Evolutionary conservation across 2,888 invertebrate species (phyloP).

Genomic region (Tanytarsus gracilentus): DNA sequence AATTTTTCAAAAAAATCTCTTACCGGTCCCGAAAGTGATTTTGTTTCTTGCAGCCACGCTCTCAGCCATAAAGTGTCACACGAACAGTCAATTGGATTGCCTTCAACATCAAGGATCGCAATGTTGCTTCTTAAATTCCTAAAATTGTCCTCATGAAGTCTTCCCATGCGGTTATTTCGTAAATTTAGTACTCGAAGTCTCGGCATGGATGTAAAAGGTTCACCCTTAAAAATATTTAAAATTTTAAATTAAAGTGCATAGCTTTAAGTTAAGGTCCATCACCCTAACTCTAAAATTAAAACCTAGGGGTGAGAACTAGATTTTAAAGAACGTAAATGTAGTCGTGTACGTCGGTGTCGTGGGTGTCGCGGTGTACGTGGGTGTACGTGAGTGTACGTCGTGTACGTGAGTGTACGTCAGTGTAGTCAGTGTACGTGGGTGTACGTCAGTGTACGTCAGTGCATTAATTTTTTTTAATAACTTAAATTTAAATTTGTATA

Average conservation of each 20-base stretch:
- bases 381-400: no score
- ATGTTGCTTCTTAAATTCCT: conserved; percentile 69
- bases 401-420: no score
- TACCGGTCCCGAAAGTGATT: conserved; percentile 56
- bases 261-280: no score
- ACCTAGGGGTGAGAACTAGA: no score
- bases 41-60: conserved; percentile 69
- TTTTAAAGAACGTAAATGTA: no score
- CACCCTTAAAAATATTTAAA: conserved; percentile 46
- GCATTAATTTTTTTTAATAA: no score
- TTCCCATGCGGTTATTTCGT: conserved; percentile 64
- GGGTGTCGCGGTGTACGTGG: no score
- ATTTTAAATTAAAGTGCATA: not conserved
- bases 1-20: not conserved
- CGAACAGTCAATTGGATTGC: conserved; percentile 74
- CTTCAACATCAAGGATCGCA: conserved; percentile 74
- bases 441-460: no score
- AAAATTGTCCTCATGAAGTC: conserved; percentile 64
- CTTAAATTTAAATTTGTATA: no score
- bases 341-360: no score
- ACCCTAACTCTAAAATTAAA: no score
- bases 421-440: no score
- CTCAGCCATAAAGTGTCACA: conserved; percentile 77
- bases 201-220: conserved; percentile 76
- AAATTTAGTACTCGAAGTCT: conserved; percentile 70